phyloP scores from a whole-genome alignment of 2,888 invertebrate species.

The Bugulina stolonifera region DNA sequence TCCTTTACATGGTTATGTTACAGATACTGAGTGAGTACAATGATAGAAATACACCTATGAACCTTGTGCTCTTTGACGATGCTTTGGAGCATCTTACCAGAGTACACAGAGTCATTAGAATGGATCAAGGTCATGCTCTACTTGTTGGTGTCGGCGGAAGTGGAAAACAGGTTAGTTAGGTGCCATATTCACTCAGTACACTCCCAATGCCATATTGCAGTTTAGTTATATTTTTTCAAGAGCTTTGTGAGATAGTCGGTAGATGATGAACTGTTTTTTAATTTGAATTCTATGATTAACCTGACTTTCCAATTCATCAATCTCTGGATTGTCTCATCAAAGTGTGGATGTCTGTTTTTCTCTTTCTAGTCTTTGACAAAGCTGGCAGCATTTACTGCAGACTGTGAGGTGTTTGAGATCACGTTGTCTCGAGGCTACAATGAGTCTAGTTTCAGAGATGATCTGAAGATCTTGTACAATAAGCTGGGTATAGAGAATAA shows the following conservation, averaged over 20 bases:
- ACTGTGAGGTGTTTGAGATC: conserved; percentile 76
- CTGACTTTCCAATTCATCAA: too few species aligned
- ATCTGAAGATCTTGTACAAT: conserved; percentile 72
- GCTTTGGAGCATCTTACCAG: conserved; percentile 84
- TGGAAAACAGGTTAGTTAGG: conserved; percentile 74
- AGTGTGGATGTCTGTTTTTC: too few species aligned
- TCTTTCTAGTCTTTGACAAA: conserved; percentile 60
- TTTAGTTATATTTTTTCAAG: too few species aligned
- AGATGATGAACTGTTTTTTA: too few species aligned
- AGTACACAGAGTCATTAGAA: conserved; percentile 74
- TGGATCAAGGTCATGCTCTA: conserved; percentile 76
- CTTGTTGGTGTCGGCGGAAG: conserved; percentile 83
- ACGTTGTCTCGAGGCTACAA: conserved; percentile 77
- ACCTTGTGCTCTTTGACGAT: conserved; percentile 81
- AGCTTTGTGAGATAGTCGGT: too few species aligned
- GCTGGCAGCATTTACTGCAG: conserved; percentile 77
- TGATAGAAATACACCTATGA: conserved; percentile 66
- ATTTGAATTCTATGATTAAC: too few species aligned
- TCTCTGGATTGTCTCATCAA: too few species aligned
- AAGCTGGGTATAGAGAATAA: conserved; percentile 73
- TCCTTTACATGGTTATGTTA: conserved; percentile 23
- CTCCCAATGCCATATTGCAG: too few species aligned
- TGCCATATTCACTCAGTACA: too few species aligned
- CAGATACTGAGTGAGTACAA: conserved; percentile 80
- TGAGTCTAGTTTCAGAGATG: conserved; percentile 75